These are phyloP conservation scores for Oncorhynchus tshawytscha DNA, from an alignment of 2,113 vertebrate species.

Conservation along the genomic window DNA sequence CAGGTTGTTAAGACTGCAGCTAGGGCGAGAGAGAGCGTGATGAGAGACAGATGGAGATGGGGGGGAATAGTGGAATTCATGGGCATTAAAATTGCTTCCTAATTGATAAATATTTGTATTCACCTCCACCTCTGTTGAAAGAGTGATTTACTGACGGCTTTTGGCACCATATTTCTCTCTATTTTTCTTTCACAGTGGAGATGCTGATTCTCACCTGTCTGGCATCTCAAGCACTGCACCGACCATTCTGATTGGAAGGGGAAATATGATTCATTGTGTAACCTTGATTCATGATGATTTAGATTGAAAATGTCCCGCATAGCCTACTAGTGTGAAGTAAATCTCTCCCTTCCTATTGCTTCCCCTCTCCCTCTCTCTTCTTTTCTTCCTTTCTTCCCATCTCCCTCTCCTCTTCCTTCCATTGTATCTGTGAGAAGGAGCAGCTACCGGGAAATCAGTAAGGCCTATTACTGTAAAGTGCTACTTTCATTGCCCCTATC, in stretches of 20 bases:
- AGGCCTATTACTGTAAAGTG: background rate
- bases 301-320: too few species aligned
- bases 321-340: background rate
- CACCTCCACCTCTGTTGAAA: constrained; percentile 4
- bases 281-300: too few species aligned
- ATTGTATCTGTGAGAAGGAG: background rate
- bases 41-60: background rate
- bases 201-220: too few species aligned
- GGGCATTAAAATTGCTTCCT: constrained; percentile 53
- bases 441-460: background rate
- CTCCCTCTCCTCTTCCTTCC: background rate
- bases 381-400: background rate
- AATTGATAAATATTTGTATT: constrained; percentile 59
- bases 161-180: background rate
- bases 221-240: too few species aligned
- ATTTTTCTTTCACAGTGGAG: background rate
- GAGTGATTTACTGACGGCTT: background rate
- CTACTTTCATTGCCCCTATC: background rate
- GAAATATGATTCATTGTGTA: too few species aligned
- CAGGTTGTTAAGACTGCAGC: background rate
- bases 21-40: background rate
- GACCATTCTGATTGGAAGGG: too few species aligned
- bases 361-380: background rate
- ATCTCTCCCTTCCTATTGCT: background rate
- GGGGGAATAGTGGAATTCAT: constrained; percentile 41